phyloP scores from a whole-genome alignment of 2,113 vertebrate genomes.

The Dicerorhinus sumatrensis region DNA sequence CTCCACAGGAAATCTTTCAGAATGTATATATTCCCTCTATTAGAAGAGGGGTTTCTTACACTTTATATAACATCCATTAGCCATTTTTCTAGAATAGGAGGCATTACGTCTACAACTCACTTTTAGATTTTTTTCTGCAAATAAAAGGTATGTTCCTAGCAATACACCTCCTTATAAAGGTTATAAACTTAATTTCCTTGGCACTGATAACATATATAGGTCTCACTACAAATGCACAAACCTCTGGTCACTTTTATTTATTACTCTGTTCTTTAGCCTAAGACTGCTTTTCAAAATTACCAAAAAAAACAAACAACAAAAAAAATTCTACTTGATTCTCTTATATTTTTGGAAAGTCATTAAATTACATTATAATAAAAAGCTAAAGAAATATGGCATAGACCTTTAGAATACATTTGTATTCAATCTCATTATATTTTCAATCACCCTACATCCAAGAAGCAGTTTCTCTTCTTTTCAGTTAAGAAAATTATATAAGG shows the following conservation, averaged over 20 bases:
- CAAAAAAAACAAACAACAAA: background rate
- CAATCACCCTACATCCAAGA: background rate
- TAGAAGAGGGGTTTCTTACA: background rate
- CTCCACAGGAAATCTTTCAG: background rate
- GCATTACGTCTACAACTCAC: background rate
- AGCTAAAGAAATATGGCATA: background rate
- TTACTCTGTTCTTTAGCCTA: background rate
- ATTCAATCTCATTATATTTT: conserved; percentile 24
- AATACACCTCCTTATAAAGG: background rate
- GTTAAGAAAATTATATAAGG: conserved; percentile 10
- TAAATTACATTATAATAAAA: conserved; percentile 28
- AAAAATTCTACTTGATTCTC: background rate
- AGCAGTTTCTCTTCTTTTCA: background rate
- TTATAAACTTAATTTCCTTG: background rate
- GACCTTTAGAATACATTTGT: background rate
- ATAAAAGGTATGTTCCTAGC: background rate
- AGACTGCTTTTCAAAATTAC: background rate
- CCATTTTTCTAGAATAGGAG: background rate
- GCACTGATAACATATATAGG: background rate
- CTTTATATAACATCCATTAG: background rate
- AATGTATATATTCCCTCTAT: background rate
- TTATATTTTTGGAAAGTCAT: conserved; percentile 1
- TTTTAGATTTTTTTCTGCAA: background rate
- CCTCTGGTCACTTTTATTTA: background rate
- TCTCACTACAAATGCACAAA: background rate